Evolutionary conservation across 2,797 vertebrate genomes (phyloP), one percentile per base, ranked within the genome.

Genomic region (Coilia nasus): DNA sequence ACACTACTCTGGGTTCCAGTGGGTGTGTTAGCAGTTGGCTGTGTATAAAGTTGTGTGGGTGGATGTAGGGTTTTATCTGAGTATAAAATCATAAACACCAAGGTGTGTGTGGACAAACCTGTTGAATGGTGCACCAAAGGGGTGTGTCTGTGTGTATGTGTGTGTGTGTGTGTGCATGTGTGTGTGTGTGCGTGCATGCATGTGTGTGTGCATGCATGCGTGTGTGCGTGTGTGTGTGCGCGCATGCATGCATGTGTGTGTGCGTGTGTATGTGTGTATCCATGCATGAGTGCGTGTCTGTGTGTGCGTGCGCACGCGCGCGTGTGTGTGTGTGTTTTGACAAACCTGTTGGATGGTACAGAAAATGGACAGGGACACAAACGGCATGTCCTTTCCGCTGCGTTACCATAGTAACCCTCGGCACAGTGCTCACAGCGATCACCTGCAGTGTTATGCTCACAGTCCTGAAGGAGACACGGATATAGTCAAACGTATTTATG

Each of bases 341-440:
- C 83, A 86, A 92, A 98, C 97, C 96, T 98, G 94, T 96, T 97
- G 67, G 94, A 94, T 9, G 64, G 82, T 84, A 90, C 84, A 9
- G 87, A 60, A 0, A 93, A 95, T 12, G 97, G 97, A 85, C 97
- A 98, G 0, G 95, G 96, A 88, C 97, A 97, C 85, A 90, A 84
- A 0, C 56, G 91, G 35, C 97, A 98, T 88, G 94, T 92, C 71
- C 95, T 94, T 0, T 88, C 92, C 85, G 88, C 84, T 21, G 96
- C 93, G 0, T 94, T 94, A 86, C 97, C 95, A 85, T 96, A 96
- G 91, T 95, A 94, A 84, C 97, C 96, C 17, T 96, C 95, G 89
- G 92, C 94, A 90, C 97, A 98, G 10, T 1, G 91, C 14, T 98
- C 96, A 86, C 97, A 98, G 82, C 91, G 93, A 3, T 96, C 93